These are phyloP conservation scores for Pristionchus japonicus DNA, from an alignment of 2,888 invertebrate genomes.

Conservation along the genomic window DNA sequence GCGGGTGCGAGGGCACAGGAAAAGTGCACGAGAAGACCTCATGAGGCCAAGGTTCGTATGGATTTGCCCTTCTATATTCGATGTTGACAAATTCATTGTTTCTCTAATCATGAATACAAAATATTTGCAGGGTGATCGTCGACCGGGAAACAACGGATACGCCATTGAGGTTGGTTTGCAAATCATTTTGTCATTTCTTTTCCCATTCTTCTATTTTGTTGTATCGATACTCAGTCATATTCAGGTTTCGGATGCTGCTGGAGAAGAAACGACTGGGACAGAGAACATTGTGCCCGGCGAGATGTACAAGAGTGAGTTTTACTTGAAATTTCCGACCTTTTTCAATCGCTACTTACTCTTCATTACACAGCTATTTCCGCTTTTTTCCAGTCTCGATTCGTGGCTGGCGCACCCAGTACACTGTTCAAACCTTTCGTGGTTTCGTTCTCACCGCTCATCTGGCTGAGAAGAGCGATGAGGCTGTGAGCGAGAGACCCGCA, in stretches of 20 bases:
- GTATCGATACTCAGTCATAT: too few relatives aligned
- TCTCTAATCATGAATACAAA: background rate
- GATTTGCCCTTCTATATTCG: too few relatives aligned
- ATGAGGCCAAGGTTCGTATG: slow-evolving; percentile 58
- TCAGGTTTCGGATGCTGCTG: slow-evolving; percentile 54
- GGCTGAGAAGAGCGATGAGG: slow-evolving; percentile 51
- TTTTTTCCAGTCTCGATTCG: slow-evolving; percentile 64
- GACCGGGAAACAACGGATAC: slow-evolving; percentile 72
- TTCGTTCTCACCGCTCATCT: slow-evolving; percentile 71
- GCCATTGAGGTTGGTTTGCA: slow-evolving; percentile 64
- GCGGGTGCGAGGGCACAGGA: background rate
- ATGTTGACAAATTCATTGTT: background rate
- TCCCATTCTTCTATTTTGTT: too few relatives aligned
- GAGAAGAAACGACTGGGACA: slow-evolving; percentile 51
- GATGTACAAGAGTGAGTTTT: slow-evolving; percentile 58
- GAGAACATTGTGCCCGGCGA: slow-evolving; percentile 71
- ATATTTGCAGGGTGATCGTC: slow-evolving; percentile 55
- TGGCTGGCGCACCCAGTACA: slow-evolving; percentile 73
- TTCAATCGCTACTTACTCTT: too few relatives aligned
- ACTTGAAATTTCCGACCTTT: background rate
- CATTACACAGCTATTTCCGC: too few relatives aligned
- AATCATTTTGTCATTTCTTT: too few relatives aligned
- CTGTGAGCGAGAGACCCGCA: slow-evolving; percentile 58
- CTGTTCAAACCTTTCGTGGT: slow-evolving; percentile 75
- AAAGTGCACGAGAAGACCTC: slow-evolving; percentile 57